These are phyloP conservation scores for Tychaedon coryphoeus DNA, from an alignment of 2,113 vertebrate genomes.

Conservation along the genomic window DNA sequence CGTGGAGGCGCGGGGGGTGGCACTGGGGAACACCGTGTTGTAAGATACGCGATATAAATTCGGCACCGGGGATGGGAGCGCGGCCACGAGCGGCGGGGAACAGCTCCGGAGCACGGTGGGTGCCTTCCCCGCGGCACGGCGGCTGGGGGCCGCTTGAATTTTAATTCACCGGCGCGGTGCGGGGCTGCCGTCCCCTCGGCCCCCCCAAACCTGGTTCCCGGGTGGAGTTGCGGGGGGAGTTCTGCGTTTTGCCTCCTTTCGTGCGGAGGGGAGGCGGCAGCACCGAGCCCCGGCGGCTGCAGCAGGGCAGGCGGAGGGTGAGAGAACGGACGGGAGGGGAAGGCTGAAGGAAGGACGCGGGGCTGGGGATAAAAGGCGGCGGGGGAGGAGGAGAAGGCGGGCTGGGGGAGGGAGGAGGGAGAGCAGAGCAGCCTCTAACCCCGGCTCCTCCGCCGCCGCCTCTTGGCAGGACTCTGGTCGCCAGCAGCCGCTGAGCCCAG, in stretches of 20 bases:
- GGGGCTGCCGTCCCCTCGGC: background rate
- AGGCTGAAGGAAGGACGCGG: background rate
- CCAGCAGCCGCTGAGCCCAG: background rate
- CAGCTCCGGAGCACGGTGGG: constrained; percentile 26
- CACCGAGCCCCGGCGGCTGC: background rate
- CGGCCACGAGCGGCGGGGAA: background rate
- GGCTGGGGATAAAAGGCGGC: background rate
- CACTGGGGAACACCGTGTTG: constrained; percentile 62
- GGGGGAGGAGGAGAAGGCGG: background rate
- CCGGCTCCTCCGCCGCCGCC: background rate
- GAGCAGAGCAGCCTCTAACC: background rate
- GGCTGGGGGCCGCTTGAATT: background rate
- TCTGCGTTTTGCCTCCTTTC: background rate
- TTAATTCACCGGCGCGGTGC: background rate
- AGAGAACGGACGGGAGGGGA: background rate
- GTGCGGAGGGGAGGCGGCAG: background rate
- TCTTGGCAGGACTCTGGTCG: background rate
- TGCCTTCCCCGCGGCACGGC: background rate
- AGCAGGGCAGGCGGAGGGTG: background rate
- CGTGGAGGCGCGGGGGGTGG: constrained; percentile 60
- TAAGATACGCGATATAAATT: constrained; percentile 67
- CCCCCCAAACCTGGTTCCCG: too few species aligned
- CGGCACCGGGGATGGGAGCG: constrained; percentile 58
- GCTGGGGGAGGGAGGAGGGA: background rate
- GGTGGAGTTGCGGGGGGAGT: background rate